Evolutionary conservation across 1,140 invertebrate species (phyloP).

Genomic region (Lucilia sericata): DNA sequence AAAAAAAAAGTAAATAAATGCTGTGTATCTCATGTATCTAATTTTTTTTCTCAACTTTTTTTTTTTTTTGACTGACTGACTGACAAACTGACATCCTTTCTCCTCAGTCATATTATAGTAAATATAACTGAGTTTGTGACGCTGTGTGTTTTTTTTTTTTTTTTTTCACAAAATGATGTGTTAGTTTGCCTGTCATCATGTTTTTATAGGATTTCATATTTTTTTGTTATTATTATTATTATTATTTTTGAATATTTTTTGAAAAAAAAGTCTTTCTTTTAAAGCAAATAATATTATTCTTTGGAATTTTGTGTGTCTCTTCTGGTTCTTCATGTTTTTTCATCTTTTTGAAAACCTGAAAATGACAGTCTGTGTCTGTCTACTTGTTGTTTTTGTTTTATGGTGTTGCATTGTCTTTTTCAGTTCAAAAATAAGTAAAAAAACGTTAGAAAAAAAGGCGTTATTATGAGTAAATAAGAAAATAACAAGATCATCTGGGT

Average conservation of each 20-base stretch:
- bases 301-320: neutral
- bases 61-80: neutral
- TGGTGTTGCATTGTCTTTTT: no score
- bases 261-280: constrained; percentile 25
- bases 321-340: neutral
- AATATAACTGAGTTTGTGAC: neutral
- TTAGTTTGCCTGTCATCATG: constrained; percentile 40
- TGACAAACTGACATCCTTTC: constrained; percentile 28
- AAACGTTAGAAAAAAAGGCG: constrained; percentile 41
- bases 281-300: constrained; percentile 39
- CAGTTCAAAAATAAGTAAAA: neutral
- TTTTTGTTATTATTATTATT: neutral
- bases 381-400: neutral
- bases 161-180: constrained; percentile 4
- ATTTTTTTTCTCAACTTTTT: constrained; percentile 1
- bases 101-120: neutral
- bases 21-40: neutral
- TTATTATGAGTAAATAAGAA: constrained; percentile 38
- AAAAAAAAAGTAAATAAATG: neutral
- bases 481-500: constrained; percentile 41
- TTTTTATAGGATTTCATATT: constrained; percentile 41
- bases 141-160: neutral
- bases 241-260: constrained; percentile 34
- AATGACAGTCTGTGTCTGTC: constrained; percentile 21
- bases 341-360: neutral